phyloP scores from a whole-genome alignment of 2,797 vertebrate genomes.

The Heliangelus exortis region DNA sequence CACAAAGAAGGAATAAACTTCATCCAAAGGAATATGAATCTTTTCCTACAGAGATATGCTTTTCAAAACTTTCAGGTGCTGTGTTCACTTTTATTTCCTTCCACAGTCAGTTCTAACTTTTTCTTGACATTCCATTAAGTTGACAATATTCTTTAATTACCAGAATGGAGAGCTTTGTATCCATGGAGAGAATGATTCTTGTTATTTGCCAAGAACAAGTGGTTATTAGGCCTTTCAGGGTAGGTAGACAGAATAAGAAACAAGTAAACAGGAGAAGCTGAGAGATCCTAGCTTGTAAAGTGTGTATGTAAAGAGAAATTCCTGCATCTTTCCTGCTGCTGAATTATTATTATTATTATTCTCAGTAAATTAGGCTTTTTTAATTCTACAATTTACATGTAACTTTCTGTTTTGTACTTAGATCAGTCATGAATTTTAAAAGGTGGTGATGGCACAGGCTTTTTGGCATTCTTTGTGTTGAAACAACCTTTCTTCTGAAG shows the following conservation, averaged over 20 bases:
- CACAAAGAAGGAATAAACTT: background rate
- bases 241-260: background rate
- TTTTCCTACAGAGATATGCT: background rate
- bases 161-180: conserved; percentile 7
- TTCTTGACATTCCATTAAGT: background rate
- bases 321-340: background rate
- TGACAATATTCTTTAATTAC: conserved; percentile 23
- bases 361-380: background rate
- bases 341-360: background rate
- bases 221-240: background rate
- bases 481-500: background rate
- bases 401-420: background rate
- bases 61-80: background rate
- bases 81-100: background rate
- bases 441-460: background rate
- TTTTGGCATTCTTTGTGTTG: background rate
- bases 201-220: background rate
- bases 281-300: background rate
- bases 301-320: background rate
- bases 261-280: background rate
- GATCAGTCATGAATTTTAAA: background rate
- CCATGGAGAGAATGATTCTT: conserved; percentile 3
- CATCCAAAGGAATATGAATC: background rate
- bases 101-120: background rate
- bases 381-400: background rate